Evolutionary conservation across 2,797 vertebrate species (phyloP).

Genomic region (Chaetodon trifasciatus): DNA sequence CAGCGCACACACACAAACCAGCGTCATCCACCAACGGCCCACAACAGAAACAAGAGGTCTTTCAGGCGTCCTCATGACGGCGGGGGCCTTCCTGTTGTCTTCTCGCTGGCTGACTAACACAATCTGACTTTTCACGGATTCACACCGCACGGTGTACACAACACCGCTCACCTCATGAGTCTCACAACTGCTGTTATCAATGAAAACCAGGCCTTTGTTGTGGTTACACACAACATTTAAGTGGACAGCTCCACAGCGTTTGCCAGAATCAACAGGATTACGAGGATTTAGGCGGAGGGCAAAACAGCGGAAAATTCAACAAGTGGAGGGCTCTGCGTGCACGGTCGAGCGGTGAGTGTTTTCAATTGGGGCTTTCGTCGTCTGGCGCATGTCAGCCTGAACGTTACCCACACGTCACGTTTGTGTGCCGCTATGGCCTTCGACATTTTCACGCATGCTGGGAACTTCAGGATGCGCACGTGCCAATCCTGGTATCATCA

Average conservation of each 20-base stretch:
- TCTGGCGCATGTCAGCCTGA: conserved; percentile 6
- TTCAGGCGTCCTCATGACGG: not conserved
- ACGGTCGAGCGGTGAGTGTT: conserved; percentile 22
- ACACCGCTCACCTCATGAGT: conserved; percentile 24
- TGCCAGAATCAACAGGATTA: conserved; percentile 74
- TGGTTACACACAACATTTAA: conserved; percentile 60
- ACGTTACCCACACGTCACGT: conserved; percentile 4
- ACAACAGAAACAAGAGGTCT: conserved; percentile 9
- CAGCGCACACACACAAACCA: not conserved
- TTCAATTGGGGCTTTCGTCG: conserved; percentile 21
- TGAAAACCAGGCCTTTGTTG: conserved; percentile 69
- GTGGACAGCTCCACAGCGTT: conserved; percentile 53
- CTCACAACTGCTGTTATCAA: conserved; percentile 60
- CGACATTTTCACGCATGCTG: not conserved
- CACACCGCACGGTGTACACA: conserved; percentile 37
- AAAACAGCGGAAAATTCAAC: conserved; percentile 66
- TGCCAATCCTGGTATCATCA: not conserved
- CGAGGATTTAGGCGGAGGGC: conserved; percentile 51
- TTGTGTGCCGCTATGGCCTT: not conserved
- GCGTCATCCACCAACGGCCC: not conserved
- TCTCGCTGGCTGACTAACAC: not conserved
- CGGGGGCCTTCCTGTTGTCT: not conserved
- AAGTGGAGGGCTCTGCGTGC: conserved; percentile 34
- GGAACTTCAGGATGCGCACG: not conserved
- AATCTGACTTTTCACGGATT: conserved; percentile 20